Evolutionary conservation across 2,888 invertebrate species (phyloP), one percentile per base, ranked within the genome.

Genomic region (Balanococcus diminutus): DNA sequence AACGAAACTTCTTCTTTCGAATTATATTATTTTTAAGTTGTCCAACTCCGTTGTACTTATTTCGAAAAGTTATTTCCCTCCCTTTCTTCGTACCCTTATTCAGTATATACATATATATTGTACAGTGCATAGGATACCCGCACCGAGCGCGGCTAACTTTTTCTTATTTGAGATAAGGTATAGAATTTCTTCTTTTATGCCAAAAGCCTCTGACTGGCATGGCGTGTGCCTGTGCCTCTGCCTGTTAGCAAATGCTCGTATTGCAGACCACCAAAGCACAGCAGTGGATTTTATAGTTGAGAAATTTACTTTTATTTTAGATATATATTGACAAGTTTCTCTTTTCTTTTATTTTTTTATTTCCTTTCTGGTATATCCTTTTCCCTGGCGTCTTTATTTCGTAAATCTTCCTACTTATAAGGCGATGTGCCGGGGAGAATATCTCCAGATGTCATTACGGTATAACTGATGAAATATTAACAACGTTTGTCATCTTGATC

Each of bases 1-100:
- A 32, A 5, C 67, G 9, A n/a, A 75, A 75, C 25, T 75, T 75
- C 75, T 75, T 75, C 36, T 67, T 28, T 31, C 75, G 36, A 75
- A n/a, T 75, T 75, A 75, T 75, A 75, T 75, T 75, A 75, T 75
- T 75, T 75, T 36, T 75, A 75, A 75, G 75, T 75, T 75, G 75
- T 32, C 75, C 75, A 75, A 75, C 36, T 75, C 32, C 36, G 75
- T 75, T 75, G 75, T 75, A 75, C 75, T 75, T 75, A 75, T 75
- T 75, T 32, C 6, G 36, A 75, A 75, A 75, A 75, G 75, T 75
- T 75, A 75, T 75, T 75, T 32, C 36, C 36, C 19, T 28, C 8
- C 51, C 8, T 14, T 28, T 67, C 11, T 6, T 11, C 28, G n/a
- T 8, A 19, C 19, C 4, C 42, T 19, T n/a, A n/a, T n/a, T 9